phyloP scores from a whole-genome alignment of 2,113 vertebrate species.

The Anolis sagrei region DNA sequence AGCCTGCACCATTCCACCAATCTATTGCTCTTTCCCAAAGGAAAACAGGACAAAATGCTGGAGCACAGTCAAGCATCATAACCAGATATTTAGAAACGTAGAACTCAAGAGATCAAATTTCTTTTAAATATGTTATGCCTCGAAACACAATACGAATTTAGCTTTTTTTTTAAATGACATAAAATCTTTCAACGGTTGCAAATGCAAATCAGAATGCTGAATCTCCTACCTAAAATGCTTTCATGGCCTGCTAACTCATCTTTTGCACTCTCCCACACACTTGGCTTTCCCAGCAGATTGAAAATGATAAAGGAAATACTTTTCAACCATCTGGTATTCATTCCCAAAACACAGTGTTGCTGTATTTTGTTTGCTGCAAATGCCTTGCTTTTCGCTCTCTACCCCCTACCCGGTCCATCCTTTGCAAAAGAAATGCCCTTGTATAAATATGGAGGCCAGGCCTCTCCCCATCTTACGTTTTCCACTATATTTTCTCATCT shows the following conservation, averaged over 20 bases:
- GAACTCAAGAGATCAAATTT: not conserved
- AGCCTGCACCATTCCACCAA: not conserved
- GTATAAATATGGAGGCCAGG: slow-evolving; percentile 50
- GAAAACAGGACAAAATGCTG: not conserved
- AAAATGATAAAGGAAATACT: slow-evolving; percentile 47
- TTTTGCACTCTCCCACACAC: slow-evolving; percentile 49
- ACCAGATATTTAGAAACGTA: not conserved
- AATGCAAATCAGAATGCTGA: not conserved
- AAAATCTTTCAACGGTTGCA: not conserved
- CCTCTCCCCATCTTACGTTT: slow-evolving; percentile 31
- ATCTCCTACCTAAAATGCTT: not conserved
- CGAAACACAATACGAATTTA: not conserved
- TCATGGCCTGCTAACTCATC: slow-evolving; percentile 52
- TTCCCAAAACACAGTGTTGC: slow-evolving; percentile 61
- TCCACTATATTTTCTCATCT: slow-evolving; percentile 56
- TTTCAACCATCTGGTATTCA: slow-evolving; percentile 64
- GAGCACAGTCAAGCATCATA: not conserved
- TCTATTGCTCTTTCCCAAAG: not conserved
- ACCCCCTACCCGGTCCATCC: slow-evolving; percentile 1
- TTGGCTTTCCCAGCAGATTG: slow-evolving; percentile 50
- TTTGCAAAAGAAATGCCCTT: slow-evolving; percentile 35
- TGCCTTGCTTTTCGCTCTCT: slow-evolving; percentile 44
- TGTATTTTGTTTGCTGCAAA: slow-evolving; percentile 37
- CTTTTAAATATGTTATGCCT: not conserved
- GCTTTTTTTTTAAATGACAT: not conserved